Evolutionary conservation across 2,113 vertebrate species (phyloP).

Genomic region (Tylochromis polylepis): DNA sequence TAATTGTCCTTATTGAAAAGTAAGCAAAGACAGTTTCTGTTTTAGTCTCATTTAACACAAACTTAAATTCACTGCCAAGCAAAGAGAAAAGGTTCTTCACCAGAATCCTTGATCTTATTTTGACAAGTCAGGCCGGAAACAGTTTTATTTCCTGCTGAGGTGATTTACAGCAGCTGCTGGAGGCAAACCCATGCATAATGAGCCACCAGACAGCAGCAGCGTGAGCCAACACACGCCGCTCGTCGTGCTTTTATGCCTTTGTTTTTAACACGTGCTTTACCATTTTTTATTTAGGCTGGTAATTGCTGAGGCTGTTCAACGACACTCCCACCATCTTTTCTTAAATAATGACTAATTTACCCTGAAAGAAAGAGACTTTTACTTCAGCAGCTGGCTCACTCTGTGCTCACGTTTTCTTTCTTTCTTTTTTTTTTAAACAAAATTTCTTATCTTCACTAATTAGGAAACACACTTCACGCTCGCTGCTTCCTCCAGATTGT

Average conservation of each 20-base stretch:
- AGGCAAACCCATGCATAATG: neutral
- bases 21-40: neutral
- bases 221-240: neutral
- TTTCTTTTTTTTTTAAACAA: neutral
- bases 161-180: neutral
- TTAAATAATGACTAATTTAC: neutral
- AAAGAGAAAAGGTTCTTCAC: neutral
- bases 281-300: neutral
- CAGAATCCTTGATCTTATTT: neutral
- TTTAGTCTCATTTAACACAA: neutral
- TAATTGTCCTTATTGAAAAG: neutral
- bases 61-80: neutral
- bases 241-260: neutral
- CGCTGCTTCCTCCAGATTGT: neutral
- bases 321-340: accelerated
- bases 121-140: constrained; percentile 14
- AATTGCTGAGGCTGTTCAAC: neutral
- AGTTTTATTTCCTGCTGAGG: neutral
- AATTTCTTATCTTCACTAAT: neutral
- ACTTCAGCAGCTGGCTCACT: neutral
- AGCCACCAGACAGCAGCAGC: neutral
- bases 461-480: neutral
- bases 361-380: neutral
- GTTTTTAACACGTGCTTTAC: neutral
- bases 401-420: neutral